phyloP scores from a whole-genome alignment of 2,113 vertebrate species.

The Collichthys lucidus region DNA sequence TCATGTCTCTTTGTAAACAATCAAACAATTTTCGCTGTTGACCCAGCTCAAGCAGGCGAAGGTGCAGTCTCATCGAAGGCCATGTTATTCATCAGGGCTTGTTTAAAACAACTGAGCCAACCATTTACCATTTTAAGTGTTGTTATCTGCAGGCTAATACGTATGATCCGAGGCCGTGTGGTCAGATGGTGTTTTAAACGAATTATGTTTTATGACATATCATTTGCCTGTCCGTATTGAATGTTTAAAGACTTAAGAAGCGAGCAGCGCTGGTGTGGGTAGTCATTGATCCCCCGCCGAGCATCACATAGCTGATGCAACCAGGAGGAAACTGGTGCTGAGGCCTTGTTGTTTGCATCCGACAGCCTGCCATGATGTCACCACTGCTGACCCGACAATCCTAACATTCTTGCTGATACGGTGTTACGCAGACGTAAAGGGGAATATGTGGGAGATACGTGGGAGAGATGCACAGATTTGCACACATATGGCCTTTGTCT shows the following conservation, averaged over 20 bases:
- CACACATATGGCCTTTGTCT: conserved; percentile 76
- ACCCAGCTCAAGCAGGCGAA: conserved; percentile 39
- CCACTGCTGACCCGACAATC: conserved; percentile 76
- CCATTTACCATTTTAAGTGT: conserved; percentile 3
- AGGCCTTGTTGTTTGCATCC: conserved; percentile 61
- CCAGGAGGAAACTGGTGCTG: conserved; percentile 65
- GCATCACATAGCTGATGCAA: conserved; percentile 71
- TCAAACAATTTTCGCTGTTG: conserved; percentile 17
- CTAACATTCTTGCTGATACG: conserved; percentile 76
- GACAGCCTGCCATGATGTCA: conserved; percentile 77
- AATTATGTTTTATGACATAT: not conserved
- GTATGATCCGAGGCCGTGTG: not conserved
- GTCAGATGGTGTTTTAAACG: not conserved
- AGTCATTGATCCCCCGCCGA: conserved; percentile 46
- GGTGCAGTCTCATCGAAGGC: not conserved
- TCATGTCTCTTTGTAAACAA: conserved; percentile 22
- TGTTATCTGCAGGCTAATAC: conserved; percentile 6
- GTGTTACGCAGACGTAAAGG: conserved; percentile 56
- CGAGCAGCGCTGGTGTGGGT: conserved; percentile 19
- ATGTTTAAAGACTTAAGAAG: conserved; percentile 25
- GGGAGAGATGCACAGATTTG: conserved; percentile 61
- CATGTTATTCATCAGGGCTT: not conserved
- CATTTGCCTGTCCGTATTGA: not conserved
- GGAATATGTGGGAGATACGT: conserved; percentile 47
- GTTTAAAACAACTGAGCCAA: not conserved